Base-by-base conservation (phyloP, 2,113 vertebrate species). In the Aegypius monachus region DNA sequence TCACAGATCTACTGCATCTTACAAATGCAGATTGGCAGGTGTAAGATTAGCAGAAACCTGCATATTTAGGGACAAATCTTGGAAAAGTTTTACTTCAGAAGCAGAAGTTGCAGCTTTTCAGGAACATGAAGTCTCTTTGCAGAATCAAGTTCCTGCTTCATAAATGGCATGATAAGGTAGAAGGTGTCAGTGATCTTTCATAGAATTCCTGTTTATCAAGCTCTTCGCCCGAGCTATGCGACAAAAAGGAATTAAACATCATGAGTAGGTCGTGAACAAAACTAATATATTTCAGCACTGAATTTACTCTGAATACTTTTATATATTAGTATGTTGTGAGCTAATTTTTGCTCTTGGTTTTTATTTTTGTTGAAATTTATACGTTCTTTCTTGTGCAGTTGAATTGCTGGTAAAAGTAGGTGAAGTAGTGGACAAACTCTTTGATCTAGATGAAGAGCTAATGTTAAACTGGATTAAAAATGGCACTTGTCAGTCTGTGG, bases 331-430 rank as follows among this genome's bases (percentile, higher is more conserved):
- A 48, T 87, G 89, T 92, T 89, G n/a, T 81, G 53, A 86, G 16
- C 55, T 93, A 6, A 23, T 36, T 90, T 82, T 88, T 78, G 13
- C 26, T 63, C 11, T 63, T 70, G 7, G 0, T 38, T 88, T 84
- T 82, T 19, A 53, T 31, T 63, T 18, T 68, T 43, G 17, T 62
- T 97, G n/a, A 86, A 45, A 72, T 79, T 16, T 31, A 0, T 58
- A 4, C 31, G 1, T 94, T 95, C 59, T 96, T 55, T 92, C 91
- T 50, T 77, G 52, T 94, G 40, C 97, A 99, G 99, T 98, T 90
- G 99, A 99, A 43, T 96, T 99, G 92, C 97, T 99, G 81, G 98
- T 99, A 68, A 99, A 99, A 93, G 98, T 99, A 4, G 99, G 99
- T 42, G 99, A 99, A 93, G 97, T 99, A 86, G 98, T 99, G 55